A percentile compares a stretch with the other conserved stretches of the same genome.
phyloP scores from a whole-genome alignment of 2,888 invertebrate species.

The Oasisia sp. region DNA sequence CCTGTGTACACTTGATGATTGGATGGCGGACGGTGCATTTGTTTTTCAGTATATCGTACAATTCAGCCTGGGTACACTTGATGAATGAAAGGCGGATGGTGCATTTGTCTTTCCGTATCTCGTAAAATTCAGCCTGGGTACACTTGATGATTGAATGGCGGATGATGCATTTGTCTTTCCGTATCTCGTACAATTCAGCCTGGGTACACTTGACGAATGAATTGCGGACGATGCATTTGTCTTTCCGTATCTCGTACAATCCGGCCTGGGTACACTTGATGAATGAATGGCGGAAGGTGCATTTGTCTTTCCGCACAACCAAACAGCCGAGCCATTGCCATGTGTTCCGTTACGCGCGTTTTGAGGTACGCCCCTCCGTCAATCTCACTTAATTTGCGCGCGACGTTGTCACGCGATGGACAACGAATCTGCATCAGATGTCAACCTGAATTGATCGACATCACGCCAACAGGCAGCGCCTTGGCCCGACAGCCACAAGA shows the following conservation, averaged over 20 bases:
- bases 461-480: conserved; percentile 9
- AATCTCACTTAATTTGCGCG: conserved; percentile 22
- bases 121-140: no score
- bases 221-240: no score
- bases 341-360: not conserved
- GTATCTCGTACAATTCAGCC: no score
- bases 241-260: not conserved
- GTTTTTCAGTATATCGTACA: no score
- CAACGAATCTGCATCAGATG: not conserved
- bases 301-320: not conserved
- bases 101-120: no score
- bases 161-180: no score
- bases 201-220: no score
- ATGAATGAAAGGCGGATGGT: no score
- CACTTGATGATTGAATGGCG: no score
- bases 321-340: not conserved
- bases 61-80: no score
- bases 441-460: conserved; percentile 22
- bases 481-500: not conserved
- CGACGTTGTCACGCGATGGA: not conserved
- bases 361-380: not conserved
- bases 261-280: not conserved
- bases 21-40: not conserved
- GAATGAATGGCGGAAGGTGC: not conserved
- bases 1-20: not conserved